Conservation (phyloP, 2,888 invertebrate genomes). For the Tetranychus piercei region DNA sequence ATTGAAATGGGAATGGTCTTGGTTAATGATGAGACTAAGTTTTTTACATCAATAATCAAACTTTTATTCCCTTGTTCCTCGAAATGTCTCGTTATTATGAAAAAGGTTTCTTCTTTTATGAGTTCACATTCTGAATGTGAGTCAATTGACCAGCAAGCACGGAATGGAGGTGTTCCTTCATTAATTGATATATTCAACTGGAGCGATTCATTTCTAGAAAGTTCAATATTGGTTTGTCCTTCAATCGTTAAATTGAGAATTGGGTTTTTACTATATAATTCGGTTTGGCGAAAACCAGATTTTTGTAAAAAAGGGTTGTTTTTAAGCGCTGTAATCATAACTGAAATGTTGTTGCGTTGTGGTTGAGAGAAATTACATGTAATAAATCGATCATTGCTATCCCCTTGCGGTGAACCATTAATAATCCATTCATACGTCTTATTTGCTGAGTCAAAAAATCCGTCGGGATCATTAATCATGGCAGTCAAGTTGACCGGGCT, state of each 20-base stretch:
- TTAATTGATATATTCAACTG: constrained; percentile 47
- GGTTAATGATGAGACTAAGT: constrained; percentile 51
- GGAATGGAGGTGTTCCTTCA: constrained; percentile 47
- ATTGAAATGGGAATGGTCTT: constrained; percentile 56
- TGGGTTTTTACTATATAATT: background rate
- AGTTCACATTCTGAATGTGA: no score
- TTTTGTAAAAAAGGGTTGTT: background rate
- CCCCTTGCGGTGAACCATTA: background rate
- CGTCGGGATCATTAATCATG: background rate
- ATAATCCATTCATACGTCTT: constrained; percentile 10
- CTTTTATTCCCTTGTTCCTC: background rate
- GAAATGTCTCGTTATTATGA: no score
- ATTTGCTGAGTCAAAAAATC: background rate
- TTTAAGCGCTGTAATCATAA: background rate
- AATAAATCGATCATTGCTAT: background rate
- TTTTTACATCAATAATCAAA: constrained; percentile 31
- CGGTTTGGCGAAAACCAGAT: background rate
- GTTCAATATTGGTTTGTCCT: constrained; percentile 40
- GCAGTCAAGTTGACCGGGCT: background rate
- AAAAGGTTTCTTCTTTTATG: no score
- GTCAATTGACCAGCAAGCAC: no score
- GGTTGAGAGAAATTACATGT: background rate
- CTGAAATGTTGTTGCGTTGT: background rate
- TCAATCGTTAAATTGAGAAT: background rate
- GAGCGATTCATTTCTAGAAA: constrained; percentile 58